A percentile compares a stretch with the other conserved stretches of the same genome.
These are phyloP conservation scores for Arctopsyche grandis DNA, from an alignment of 1,140 invertebrate species.

Conservation along the genomic window DNA sequence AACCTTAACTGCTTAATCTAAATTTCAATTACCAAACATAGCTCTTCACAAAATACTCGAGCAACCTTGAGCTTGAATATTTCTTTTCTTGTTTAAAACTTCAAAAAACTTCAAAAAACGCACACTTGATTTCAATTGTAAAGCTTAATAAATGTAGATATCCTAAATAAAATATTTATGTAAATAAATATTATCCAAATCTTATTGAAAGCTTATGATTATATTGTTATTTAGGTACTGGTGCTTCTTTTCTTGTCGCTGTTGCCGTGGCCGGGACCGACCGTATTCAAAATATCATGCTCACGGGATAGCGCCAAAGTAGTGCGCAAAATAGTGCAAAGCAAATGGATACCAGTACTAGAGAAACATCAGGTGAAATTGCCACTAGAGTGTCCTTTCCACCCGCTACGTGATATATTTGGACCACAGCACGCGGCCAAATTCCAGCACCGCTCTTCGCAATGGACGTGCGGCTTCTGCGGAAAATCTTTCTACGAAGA, in stretches of 20 bases:
- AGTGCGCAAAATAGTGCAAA: slow-evolving; percentile 87
- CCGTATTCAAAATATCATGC: slow-evolving; percentile 86
- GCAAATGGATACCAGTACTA: slow-evolving; percentile 90
- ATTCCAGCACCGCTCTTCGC: slow-evolving; percentile 81
- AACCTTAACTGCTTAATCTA: too few species aligned
- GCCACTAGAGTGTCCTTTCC: slow-evolving; percentile 89
- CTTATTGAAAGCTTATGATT: too few species aligned
- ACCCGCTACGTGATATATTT: slow-evolving; percentile 87
- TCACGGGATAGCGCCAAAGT: slow-evolving; percentile 88
- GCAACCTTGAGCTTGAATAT: too few species aligned
- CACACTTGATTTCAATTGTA: too few species aligned
- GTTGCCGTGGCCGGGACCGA: slow-evolving; percentile 88
- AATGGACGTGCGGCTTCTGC: slow-evolving; percentile 92
- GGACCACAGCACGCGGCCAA: slow-evolving; percentile 84
- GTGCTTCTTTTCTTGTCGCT: slow-evolving; percentile 81
- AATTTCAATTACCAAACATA: too few species aligned
- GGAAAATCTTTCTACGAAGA: slow-evolving; percentile 93
- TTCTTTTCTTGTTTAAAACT: too few species aligned
- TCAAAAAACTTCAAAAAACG: too few species aligned
- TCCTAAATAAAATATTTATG: too few species aligned
- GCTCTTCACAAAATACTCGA: too few species aligned
- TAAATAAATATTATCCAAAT: too few species aligned
- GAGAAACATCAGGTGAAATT: slow-evolving; percentile 83
- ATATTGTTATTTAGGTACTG: slow-evolving; percentile 70
- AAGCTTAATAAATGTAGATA: too few species aligned